Conservation (phyloP, 2,888 invertebrate species). For the Agrotis clavis region DNA sequence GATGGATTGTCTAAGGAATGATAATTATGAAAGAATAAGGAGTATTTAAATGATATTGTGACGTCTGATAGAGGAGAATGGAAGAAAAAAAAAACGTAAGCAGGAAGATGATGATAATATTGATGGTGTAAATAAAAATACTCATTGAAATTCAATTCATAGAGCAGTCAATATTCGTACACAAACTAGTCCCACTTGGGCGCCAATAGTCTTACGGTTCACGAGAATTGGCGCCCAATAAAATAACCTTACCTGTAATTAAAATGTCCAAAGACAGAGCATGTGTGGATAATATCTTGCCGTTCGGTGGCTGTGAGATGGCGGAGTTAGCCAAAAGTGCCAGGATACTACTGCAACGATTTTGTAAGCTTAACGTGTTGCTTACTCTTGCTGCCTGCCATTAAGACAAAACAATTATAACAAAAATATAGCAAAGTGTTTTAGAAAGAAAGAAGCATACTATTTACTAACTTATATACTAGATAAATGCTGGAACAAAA, state of each 20-base stretch:
- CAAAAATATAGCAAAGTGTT: too few relatives aligned
- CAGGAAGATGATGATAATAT: too few relatives aligned
- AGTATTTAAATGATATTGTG: too few relatives aligned
- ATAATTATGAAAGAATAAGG: too few relatives aligned
- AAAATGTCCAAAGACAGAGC: constrained; percentile 98
- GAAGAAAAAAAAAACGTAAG: too few relatives aligned
- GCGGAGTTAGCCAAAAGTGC: constrained; percentile 96
- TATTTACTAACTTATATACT: too few relatives aligned
- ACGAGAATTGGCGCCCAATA: background rate
- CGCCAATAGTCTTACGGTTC: background rate
- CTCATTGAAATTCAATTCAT: too few relatives aligned
- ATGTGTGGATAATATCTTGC: constrained; percentile 96
- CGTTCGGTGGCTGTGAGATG: constrained; percentile 95
- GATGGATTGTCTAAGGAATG: too few relatives aligned
- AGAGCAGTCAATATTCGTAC: background rate
- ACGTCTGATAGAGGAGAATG: too few relatives aligned
- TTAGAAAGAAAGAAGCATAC: too few relatives aligned
- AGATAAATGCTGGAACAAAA: too few relatives aligned
- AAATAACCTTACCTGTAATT: constrained; percentile 91
- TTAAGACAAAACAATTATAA: background rate
- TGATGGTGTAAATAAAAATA: too few relatives aligned
- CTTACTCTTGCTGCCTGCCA: constrained; percentile 96
- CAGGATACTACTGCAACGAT: constrained; percentile 97
- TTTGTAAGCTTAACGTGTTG: constrained; percentile 96
- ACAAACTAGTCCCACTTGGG: constrained; percentile 1